Evolutionary conservation across 2,113 vertebrate species (phyloP).

Genomic region (Calyptommatus sinebrachiatus): DNA sequence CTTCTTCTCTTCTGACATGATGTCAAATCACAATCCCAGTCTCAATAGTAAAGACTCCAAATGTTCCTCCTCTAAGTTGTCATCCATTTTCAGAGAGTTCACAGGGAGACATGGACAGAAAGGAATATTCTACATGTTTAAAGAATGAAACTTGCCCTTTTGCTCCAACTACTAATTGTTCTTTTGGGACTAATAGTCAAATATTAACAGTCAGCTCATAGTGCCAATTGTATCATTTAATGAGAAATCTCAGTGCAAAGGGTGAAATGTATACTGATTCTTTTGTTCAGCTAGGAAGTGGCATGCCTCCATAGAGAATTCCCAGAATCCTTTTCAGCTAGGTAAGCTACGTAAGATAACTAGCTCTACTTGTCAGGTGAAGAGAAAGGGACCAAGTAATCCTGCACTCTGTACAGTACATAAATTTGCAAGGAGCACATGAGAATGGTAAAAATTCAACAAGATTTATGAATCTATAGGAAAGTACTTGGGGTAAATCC

Average conservation of each 20-base stretch:
- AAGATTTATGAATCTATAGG: slow-evolving; percentile 45
- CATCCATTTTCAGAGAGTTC: slow-evolving; percentile 37
- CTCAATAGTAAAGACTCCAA: neutral
- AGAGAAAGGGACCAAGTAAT: slow-evolving; percentile 57
- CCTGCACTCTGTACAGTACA: slow-evolving; percentile 39
- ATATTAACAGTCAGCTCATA: slow-evolving; percentile 59
- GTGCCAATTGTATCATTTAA: slow-evolving; percentile 66
- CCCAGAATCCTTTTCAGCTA: slow-evolving; percentile 63
- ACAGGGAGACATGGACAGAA: slow-evolving; percentile 10
- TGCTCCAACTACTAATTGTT: slow-evolving; percentile 44
- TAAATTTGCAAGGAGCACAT: slow-evolving; percentile 49
- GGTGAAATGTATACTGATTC: slow-evolving; percentile 65
- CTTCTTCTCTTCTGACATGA: neutral
- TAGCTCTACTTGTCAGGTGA: slow-evolving; percentile 61
- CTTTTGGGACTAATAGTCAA: slow-evolving; percentile 62
- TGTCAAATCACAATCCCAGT: neutral
- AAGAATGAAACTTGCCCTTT: slow-evolving; percentile 57
- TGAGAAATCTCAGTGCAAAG: slow-evolving; percentile 67
- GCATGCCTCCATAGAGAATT: slow-evolving; percentile 60
- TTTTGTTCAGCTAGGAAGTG: slow-evolving; percentile 58
- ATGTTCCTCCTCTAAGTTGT: slow-evolving; percentile 18
- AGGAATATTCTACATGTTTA: slow-evolving; percentile 51
- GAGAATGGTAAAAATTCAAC: slow-evolving; percentile 50
- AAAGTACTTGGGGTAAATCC: slow-evolving; percentile 31
- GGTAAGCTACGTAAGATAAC: slow-evolving; percentile 55